Evolutionary conservation across 2,113 vertebrate genomes (phyloP).

Genomic region (Corythoichthys intestinalis): DNA sequence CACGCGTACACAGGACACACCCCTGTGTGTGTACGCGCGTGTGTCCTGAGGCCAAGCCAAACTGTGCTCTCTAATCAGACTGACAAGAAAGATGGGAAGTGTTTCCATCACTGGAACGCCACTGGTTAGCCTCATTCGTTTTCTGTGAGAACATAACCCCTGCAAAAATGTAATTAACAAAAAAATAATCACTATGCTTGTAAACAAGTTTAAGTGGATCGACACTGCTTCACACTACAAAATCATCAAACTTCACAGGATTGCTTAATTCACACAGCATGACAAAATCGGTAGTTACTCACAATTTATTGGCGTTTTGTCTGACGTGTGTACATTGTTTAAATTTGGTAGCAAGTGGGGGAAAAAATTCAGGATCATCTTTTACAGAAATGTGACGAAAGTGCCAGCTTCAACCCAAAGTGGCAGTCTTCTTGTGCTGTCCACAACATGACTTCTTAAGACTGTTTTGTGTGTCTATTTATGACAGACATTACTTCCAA

Average conservation of each 20-base stretch:
- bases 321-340: not conserved
- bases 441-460: not conserved
- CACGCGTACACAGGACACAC: slow-evolving; percentile 24
- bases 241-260: not conserved
- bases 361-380: not conserved
- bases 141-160: not conserved
- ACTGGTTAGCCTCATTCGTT: not conserved
- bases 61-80: slow-evolving; percentile 5
- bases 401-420: not conserved
- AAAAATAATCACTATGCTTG: not conserved
- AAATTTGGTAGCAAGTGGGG: not conserved
- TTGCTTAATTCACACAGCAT: not conserved
- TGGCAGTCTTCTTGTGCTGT: not conserved
- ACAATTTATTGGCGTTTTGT: not conserved
- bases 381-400: not conserved
- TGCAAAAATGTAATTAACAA: not conserved
- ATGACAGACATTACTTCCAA: not conserved
- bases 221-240: not conserved
- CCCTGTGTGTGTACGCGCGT: slow-evolving; percentile 2
- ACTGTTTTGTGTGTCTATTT: not conserved
- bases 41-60: not conserved
- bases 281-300: not conserved
- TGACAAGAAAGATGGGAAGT: not conserved
- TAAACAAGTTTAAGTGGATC: not conserved
- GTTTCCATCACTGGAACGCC: not conserved